Conservation (phyloP, 2,888 invertebrate species). For the Nemapogon koenigi region DNA sequence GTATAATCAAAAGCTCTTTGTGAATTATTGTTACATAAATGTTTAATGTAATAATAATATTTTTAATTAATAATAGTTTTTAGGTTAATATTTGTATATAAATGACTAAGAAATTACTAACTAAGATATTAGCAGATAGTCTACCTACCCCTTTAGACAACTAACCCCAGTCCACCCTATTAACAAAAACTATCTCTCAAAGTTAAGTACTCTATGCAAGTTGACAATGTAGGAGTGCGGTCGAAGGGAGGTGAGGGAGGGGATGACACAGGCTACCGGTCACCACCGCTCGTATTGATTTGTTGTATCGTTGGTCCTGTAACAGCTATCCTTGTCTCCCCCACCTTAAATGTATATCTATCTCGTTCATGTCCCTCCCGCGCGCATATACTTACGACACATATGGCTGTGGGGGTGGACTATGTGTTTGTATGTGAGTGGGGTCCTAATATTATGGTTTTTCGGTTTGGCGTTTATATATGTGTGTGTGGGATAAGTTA, state of each 20-base stretch:
- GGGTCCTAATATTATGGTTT: constrained; percentile 57
- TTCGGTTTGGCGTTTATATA: constrained; percentile 14
- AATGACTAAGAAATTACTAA: no score
- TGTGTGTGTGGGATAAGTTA: constrained; percentile 14
- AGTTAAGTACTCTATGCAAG: constrained; percentile 53
- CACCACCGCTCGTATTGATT: constrained; percentile 67
- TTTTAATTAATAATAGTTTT: no score
- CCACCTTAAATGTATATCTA: constrained; percentile 20
- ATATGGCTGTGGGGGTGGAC: constrained; percentile 23
- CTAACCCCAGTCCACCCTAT: no score
- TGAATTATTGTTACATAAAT: no score
- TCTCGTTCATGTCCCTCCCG: constrained; percentile 25
- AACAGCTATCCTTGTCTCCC: constrained; percentile 48
- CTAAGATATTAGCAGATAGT: no score
- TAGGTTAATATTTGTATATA: no score
- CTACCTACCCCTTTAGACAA: no score
- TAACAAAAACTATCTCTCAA: not conserved
- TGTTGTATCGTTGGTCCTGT: constrained; percentile 67
- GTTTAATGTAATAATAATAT: no score
- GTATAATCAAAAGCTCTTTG: no score
- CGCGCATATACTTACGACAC: constrained; percentile 35
- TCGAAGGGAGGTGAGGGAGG: constrained; percentile 30
- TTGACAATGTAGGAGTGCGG: constrained; percentile 62
- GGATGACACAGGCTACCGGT: constrained; percentile 66
- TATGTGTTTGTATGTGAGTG: constrained; percentile 44